Evolutionary conservation across 2,797 vertebrate genomes (phyloP), one percentile per base, ranked within the genome.

Genomic region (Enteromius unitaeniatus): DNA sequence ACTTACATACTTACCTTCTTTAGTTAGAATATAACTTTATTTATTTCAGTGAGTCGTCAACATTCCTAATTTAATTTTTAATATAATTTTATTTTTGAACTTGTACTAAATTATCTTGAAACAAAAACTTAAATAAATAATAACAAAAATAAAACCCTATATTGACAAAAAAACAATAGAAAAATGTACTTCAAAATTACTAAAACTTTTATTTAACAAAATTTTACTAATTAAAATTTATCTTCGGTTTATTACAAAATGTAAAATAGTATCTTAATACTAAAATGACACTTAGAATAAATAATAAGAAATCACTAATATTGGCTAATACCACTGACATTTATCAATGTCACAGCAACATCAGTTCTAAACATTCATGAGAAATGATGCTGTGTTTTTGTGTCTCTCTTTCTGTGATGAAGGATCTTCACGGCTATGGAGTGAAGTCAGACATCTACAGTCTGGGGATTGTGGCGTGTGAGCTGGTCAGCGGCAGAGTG

Each of bases 381-480:
- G 14, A 23, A 3, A 23, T 55, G 8, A 28, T 62, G n/a, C 49
- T 76, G 31, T 1, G 1, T 75, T 31, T 51, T 65, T 64, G 37
- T 78, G 7, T 76, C n/a, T 86, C 23, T 84, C n/a, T 84, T 86
- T 78, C 86, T 89, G 77, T 87, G 64, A 84, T 79, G 42, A 34
- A 99, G 98, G 98, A 99, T 92, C 95, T 99, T 89, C 96, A 96
- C 85, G 98, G 98, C 49, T 99, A 99, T 76, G 97, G 97, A 79
- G 96, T 98, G 83, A 99, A 99, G 91, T 99, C 98, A 0, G 98
- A 99, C 86, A 99, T 99, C 93, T 99, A 99, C 94, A 99, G 98
- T 89, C 92, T 99, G 92, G 98, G 98, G 11, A 98, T 99, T 19
- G 96, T 97, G 88, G 97, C 95, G 3, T 98, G 97, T 93, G 98